These are phyloP conservation scores for Ceratotherium simum DNA, from an alignment of 2,113 vertebrate genomes.

Conservation along the genomic window DNA sequence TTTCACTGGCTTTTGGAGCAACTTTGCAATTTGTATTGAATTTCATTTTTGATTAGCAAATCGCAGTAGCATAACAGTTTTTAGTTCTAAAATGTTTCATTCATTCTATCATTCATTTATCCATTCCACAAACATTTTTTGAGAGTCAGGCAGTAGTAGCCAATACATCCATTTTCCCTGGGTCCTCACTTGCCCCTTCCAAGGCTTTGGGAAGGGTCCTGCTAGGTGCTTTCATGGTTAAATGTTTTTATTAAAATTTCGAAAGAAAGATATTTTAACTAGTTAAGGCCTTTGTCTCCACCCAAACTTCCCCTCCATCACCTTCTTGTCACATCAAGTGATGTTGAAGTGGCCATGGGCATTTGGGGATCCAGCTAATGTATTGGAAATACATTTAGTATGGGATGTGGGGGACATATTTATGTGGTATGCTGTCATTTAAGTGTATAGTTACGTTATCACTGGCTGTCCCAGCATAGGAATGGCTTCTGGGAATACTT, in stretches of 20 bases:
- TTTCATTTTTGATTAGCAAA: constrained; percentile 79
- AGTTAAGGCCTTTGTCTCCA: neutral
- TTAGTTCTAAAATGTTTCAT: constrained; percentile 65
- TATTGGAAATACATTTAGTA: neutral
- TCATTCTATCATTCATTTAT: neutral
- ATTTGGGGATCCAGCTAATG: neutral
- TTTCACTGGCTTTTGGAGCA: constrained; percentile 78
- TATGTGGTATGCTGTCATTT: neutral
- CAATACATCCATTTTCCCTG: neutral
- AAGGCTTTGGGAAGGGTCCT: neutral
- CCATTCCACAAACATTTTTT: neutral
- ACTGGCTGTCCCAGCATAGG: neutral
- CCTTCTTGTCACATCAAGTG: neutral
- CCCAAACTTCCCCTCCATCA: neutral
- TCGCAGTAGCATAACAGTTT: constrained; percentile 71
- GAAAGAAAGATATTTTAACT: neutral
- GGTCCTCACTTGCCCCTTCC: neutral
- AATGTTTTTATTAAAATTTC: neutral
- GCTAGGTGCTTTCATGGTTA: neutral
- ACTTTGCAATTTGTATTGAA: constrained; percentile 76
- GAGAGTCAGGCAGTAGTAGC: neutral
- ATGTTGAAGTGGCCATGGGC: neutral
- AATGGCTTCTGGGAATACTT: neutral
- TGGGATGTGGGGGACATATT: neutral
- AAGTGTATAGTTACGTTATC: neutral